Conservation (phyloP, 2,113 vertebrate genomes). For the Catharus bicknelli region DNA sequence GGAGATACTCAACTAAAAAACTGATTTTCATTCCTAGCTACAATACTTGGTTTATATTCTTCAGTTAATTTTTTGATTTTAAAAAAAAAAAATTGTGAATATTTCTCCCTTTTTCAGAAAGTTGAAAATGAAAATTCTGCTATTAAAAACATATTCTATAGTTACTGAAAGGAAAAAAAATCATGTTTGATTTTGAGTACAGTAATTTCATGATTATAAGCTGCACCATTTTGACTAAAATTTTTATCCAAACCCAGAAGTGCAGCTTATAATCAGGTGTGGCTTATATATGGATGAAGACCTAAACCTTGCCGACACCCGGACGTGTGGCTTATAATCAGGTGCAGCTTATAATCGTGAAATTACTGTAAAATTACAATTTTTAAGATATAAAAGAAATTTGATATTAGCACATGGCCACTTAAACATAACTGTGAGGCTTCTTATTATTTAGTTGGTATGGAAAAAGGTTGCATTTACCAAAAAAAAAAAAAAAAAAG, state of each 20-base stretch:
- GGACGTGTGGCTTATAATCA: too few species aligned
- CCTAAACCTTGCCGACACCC: too few species aligned
- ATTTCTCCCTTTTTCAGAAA: background rate
- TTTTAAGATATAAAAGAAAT: background rate
- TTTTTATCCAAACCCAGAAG: too few species aligned
- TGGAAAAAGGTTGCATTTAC: background rate
- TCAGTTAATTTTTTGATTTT: background rate
- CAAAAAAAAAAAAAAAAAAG: background rate
- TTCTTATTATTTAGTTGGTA: background rate
- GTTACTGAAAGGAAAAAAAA: background rate
- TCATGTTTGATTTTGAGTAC: background rate
- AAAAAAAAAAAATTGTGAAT: background rate
- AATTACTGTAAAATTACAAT: too few species aligned
- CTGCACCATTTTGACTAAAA: too few species aligned
- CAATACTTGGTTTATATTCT: background rate
- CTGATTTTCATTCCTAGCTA: background rate
- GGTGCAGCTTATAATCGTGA: too few species aligned
- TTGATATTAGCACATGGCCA: background rate
- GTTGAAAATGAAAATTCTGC: background rate
- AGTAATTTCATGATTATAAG: too few species aligned
- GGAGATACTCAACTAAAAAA: background rate
- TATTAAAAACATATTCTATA: rapidly evolving
- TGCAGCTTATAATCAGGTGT: too few species aligned
- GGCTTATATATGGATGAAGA: too few species aligned
- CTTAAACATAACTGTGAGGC: background rate